phyloP scores from a whole-genome alignment of 2,888 invertebrate genomes.

The Drosophila sordidula region DNA sequence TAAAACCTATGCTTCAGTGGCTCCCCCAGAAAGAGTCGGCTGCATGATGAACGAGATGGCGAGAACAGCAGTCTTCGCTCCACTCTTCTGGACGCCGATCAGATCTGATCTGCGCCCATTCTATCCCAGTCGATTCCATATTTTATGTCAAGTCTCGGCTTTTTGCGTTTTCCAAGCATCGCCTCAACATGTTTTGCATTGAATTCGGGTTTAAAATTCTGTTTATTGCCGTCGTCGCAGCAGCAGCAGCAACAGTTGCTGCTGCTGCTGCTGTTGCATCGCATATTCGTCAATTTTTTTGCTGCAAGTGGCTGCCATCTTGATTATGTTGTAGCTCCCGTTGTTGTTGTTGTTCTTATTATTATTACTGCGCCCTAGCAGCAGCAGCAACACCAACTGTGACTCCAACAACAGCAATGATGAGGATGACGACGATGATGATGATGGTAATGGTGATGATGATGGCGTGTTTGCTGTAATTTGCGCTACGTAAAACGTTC shows the following conservation, averaged over 20 bases:
- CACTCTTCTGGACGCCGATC: conserved; percentile 21
- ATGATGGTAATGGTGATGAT: conserved; percentile 65
- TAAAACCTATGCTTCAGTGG: conserved; percentile 79
- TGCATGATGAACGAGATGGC: conserved; percentile 20
- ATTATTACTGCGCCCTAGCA: conserved; percentile 59
- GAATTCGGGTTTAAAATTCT: conserved; percentile 80
- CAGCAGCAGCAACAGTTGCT: conserved; percentile 27
- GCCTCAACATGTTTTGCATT: conserved; percentile 74
- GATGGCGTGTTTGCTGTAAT: conserved; percentile 84
- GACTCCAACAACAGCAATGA: conserved; percentile 37
- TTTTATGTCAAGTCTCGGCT: conserved; percentile 74
- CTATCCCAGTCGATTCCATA: conserved; percentile 62
- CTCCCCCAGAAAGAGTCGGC: conserved; percentile 31
- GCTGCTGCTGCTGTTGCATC: conserved; percentile 54
- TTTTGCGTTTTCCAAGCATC: conserved; percentile 51
- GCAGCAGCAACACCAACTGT: conserved; percentile 53
- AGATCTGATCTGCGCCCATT: conserved; percentile 52
- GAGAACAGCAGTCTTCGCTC: conserved; percentile 24
- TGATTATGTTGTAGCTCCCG: conserved; percentile 73
- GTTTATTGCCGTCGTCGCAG: conserved; percentile 59
- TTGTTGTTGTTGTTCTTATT: conserved; percentile 61
- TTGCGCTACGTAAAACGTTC: conserved; percentile 83
- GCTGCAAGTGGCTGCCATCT: conserved; percentile 79
- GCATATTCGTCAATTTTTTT: conserved; percentile 73
- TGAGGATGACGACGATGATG: conserved; percentile 28